These are phyloP conservation scores for Fistularia tabacaria DNA, from an alignment of 2,797 vertebrate species.

Conservation along the genomic window DNA sequence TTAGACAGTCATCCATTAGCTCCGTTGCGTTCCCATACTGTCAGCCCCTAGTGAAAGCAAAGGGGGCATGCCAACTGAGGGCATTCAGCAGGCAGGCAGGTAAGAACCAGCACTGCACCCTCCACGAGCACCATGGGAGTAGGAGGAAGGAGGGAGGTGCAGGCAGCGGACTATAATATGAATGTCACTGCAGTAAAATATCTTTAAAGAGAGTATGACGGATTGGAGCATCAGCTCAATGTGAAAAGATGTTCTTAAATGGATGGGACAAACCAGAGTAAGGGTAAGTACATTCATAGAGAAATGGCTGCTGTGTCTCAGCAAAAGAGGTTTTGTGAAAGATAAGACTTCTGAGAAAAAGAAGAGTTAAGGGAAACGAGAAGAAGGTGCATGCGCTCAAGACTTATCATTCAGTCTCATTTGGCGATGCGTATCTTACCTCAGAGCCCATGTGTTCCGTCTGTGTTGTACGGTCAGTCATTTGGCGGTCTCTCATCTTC, in stretches of 20 bases:
- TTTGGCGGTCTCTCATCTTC: conserved; percentile 82
- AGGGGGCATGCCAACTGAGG: conserved; percentile 61
- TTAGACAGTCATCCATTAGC: conserved; percentile 74
- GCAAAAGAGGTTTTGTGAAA: conserved; percentile 31
- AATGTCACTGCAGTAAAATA: conserved; percentile 39
- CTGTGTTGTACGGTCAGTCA: conserved; percentile 91
- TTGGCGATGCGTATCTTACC: conserved; percentile 75
- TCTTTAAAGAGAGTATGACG: conserved; percentile 38
- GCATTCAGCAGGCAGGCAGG: conserved; percentile 31
- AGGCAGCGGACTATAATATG: conserved; percentile 43
- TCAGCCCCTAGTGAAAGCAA: conserved; percentile 61
- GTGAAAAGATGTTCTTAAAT: conserved; percentile 32
- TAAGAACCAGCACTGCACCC: conserved; percentile 32
- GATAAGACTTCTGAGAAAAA: conserved; percentile 17
- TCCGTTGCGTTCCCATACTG: conserved; percentile 62
- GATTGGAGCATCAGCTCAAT: conserved; percentile 29
- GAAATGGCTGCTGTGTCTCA: conserved; percentile 3
- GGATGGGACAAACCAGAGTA: conserved; percentile 8
- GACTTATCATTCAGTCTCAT: conserved; percentile 1
- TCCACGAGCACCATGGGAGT: conserved; percentile 30
- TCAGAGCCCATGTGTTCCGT: conserved; percentile 87
- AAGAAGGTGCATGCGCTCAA: not conserved
- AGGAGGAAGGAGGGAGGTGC: conserved; percentile 21
- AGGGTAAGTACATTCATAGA: conserved; percentile 4
- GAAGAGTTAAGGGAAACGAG: not conserved